Evolutionary conservation across 2,888 invertebrate species (phyloP), one percentile per base, ranked within the genome.

Genomic region (Hydriomena furcata): DNA sequence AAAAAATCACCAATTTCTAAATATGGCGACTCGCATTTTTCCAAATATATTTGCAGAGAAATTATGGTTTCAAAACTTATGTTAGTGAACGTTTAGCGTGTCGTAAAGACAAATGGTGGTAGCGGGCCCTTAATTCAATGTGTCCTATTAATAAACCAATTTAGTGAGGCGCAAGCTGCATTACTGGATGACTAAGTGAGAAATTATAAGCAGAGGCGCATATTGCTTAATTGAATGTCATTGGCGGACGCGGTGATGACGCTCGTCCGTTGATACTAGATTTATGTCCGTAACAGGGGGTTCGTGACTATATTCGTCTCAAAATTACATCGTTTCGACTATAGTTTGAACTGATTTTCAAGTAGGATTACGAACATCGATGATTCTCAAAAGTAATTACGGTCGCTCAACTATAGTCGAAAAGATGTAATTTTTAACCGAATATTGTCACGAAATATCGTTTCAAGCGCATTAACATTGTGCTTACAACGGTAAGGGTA

Each of bases 151-250:
- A 54, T 56, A 58, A 58, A 56, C 54, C 58, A 64, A 69, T 66
- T 70, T 62, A 65, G 50, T 60, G 61, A 58, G 52, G 58, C 59
- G 53, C 56, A 61, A 55, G 59, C 60, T 52, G 56, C 61, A 64
- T 55, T 60, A 45, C 55, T 43, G 57, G 43, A 59, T 71, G 70
- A 63, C 56, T 60, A 67, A 71, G 67, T 68, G 62, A 61, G 59
- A 66, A 69, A 65, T 72, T 69, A 65, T 68, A 64, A 60, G 59
- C 55, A 59, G 58, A 57, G 43, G 56, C 61, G 45, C 49, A 41
- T 62, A 63, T 65, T 58, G 62, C 56, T 55, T 66, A 66, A 70
- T 65, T 69, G 57, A 61, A 67, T 59, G 58, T 60, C 52, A 43
- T 55, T 50, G 42, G 38, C 46, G 58, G 54, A 56, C 24, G 48